Conservation (phyloP, 1,140 invertebrate genomes). For the Odontomachus brunneus region DNA sequence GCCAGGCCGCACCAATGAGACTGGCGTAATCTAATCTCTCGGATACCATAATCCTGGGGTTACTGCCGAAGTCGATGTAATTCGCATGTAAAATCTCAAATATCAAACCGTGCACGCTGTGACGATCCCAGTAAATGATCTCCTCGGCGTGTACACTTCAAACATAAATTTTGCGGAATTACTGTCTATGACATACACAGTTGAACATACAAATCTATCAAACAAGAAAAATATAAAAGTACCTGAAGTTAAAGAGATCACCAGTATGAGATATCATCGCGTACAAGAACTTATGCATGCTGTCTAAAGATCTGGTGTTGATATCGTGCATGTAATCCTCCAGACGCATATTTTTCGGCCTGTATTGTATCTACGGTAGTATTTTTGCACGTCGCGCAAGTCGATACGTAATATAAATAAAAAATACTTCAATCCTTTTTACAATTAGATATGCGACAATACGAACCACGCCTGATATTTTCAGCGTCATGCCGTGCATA, state of each 20-base stretch:
- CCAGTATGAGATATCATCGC: slow-evolving; percentile 68
- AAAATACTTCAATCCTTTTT: background rate
- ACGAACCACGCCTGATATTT: slow-evolving; percentile 73
- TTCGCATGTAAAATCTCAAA: slow-evolving; percentile 66
- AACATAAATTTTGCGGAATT: background rate
- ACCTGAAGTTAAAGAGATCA: slow-evolving; percentile 76
- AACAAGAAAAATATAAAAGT: background rate
- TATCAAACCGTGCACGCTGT: slow-evolving; percentile 68
- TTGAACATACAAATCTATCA: background rate
- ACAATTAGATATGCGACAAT: background rate
- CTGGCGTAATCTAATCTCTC: slow-evolving; percentile 64
- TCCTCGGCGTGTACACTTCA: slow-evolving; percentile 65
- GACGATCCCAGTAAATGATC: slow-evolving; percentile 70
- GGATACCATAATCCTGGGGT: slow-evolving; percentile 70
- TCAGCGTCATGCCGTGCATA: slow-evolving; percentile 74
- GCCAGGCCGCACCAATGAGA: slow-evolving; percentile 70
- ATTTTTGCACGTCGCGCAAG: background rate
- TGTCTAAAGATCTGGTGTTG: slow-evolving; percentile 72
- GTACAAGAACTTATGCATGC: slow-evolving; percentile 74
- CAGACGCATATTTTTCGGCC: slow-evolving; percentile 69
- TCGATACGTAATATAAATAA: background rate
- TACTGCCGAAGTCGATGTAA: slow-evolving; percentile 70
- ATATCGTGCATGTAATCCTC: slow-evolving; percentile 74
- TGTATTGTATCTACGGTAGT: slow-evolving; percentile 68
- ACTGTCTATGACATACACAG: too few species aligned